Base-by-base conservation (phyloP, 2,113 vertebrate genomes). In the Tenrec ecaudatus region DNA sequence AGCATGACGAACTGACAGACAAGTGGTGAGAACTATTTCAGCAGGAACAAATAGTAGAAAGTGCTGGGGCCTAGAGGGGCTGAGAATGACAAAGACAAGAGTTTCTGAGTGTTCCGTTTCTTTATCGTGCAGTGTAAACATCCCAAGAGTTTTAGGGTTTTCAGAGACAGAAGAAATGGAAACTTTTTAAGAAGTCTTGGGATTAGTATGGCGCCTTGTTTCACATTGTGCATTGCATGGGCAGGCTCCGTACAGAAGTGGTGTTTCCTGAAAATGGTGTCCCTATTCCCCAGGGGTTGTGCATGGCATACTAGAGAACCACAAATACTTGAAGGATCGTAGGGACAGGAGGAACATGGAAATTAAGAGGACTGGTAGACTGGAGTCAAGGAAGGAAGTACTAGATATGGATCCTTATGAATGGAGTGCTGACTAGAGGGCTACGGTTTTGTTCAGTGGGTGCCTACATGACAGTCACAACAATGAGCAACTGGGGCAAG, bases 1-100 rank as follows among this genome's bases (percentile, higher is more conserved):
- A 53, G 47, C 12, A 53, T 53, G 47, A 53, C 47, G 12, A 53
- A 53, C 47, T 12, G 47, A 53, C 47, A 53, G 47, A 53, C 47
- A 53, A 53, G 47, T 53, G 47, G 12, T 53, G n/a, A 90, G 20
- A 60, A 22, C 66, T 86, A 17, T 60, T 86, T 27, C 20, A 86
- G 82, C 76, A 89, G 66, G 23, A 43, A 81, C 75, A 66, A 20
- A 79, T 31, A 79, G 3, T 38, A 77, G 86, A n/a, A 89, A 95
- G 68, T 62, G 33, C 60, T 19, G n/a, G 40, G 57, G 20, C 31
- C 77, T 38, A 53, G 31, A 27, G 22, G 20, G 17, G 17, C 78
- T 82, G 60, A 86, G 47, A 29, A 69, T 71, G 20, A 69, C 3
- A 60, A 1, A 31, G 53, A 1, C 62, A 57, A 64, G 62, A 81